Evolutionary conservation across 2,888 invertebrate species (phyloP), one percentile per base, ranked within the genome.

Genomic region (Amblyteles armatorius): DNA sequence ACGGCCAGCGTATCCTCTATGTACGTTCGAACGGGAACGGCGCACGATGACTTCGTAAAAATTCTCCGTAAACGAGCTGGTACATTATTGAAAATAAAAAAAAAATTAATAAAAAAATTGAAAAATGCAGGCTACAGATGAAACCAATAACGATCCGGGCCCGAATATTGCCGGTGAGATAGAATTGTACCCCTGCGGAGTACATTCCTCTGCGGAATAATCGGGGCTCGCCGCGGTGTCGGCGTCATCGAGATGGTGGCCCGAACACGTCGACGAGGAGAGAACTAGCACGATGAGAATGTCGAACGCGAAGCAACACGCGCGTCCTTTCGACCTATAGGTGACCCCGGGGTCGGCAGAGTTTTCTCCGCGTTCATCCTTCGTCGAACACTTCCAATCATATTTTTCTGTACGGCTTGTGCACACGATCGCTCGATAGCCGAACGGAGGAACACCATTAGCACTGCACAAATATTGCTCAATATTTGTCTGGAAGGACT

Each of bases 311-410:
- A 29, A 40, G 63, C 73, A 73, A 33, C 52, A 44, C 52, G 63
- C 52, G 44, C 81, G 84, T 33, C 77, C 81, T 84, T 81, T 81
- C 73, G 84, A 78, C 84, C 84, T 81, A 81, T 84, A 11, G 55
- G 7, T 69, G 68, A 78, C 77, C 80, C 68, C 50, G 68, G 52
- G 78, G 72, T 78, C 84, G 72, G n/a, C 29, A 4, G 60, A 60
- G 60, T 60, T 60, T 33, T 29, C 60, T 60, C 60, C 29, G 6
- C 33, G 29, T 60, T 60, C n/a, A 60, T 33, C 29, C 29, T 16
- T 60, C 60, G 7, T 11, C 60, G 29, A 60, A 60, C 60, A 60
- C 60, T 60, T 29, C 33, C 29, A 29, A 33, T 60, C 60, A 60
- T 60, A 33, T 60, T 29, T 60, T 33, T 60, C 11, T 57, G 7